These are phyloP conservation scores for Morpho deidamia DNA, from an alignment of 2,888 invertebrate species.

Conservation along the genomic window DNA sequence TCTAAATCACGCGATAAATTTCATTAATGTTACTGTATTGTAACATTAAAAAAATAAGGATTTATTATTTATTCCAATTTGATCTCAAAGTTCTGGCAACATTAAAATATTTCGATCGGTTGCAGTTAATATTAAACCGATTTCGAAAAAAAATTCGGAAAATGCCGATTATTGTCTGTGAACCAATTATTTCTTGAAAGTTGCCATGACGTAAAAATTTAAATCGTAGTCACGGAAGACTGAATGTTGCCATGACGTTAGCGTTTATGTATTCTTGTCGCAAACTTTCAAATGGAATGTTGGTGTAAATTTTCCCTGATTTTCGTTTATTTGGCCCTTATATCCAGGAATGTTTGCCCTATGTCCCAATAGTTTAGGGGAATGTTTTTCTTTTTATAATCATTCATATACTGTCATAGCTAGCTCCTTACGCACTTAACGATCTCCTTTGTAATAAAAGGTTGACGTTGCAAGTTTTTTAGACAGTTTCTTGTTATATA, in stretches of 20 bases:
- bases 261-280: conserved; percentile 48
- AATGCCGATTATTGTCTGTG: conserved; percentile 8
- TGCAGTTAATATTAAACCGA: background rate
- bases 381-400: conserved; percentile 54
- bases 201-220: background rate
- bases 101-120: conserved; percentile 28
- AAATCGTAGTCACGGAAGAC: background rate
- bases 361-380: conserved; percentile 63
- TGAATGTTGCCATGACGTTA: conserved; percentile 63
- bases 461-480: conserved; percentile 61
- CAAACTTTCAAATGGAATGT: conserved; percentile 81
- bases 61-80: conserved; percentile 64
- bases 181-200: no score
- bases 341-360: conserved; percentile 81
- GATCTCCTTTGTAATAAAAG: conserved; percentile 60
- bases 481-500: conserved; percentile 25
- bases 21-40: background rate
- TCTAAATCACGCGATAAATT: conserved; percentile 1
- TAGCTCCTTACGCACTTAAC: conserved; percentile 58
- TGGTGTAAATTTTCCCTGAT: conserved; percentile 77
- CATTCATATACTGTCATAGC: conserved; percentile 64
- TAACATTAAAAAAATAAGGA: background rate
- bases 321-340: conserved; percentile 46
- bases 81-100: conserved; percentile 70
- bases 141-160: background rate